phyloP scores from a whole-genome alignment of 2,113 vertebrate genomes.

The Erythrocercus mccallii region DNA sequence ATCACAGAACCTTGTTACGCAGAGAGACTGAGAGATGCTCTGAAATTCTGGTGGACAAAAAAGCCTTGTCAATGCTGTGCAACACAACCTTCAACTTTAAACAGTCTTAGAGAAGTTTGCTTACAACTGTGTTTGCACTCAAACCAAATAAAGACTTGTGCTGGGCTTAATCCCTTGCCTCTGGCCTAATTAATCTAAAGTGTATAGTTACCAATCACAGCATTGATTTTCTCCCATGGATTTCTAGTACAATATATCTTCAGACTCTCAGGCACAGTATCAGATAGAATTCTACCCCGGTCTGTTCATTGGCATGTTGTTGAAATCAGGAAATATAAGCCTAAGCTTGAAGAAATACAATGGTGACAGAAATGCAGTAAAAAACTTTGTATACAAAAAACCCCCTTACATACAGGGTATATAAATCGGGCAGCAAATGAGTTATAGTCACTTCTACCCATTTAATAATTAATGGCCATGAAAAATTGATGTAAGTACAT shows the following conservation, averaged over 20 bases:
- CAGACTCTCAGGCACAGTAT: neutral
- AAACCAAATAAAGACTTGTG: neutral
- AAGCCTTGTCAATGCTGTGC: neutral
- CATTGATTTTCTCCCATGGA: neutral
- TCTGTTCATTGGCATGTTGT: neutral
- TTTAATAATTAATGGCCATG: neutral
- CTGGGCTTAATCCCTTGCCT: constrained; percentile 25
- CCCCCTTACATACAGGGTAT: rapidly evolving
- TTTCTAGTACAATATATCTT: neutral
- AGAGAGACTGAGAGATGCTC: neutral
- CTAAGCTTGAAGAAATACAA: neutral
- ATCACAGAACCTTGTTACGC: neutral
- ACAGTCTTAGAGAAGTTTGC: neutral
- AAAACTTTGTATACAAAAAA: neutral
- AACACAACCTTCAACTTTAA: neutral
- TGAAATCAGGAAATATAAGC: neutral
- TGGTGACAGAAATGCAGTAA: neutral
- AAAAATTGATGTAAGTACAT: neutral
- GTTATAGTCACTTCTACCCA: neutral
- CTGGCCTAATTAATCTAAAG: constrained; percentile 28
- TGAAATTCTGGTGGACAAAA: neutral
- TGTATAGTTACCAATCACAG: neutral
- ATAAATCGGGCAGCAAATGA: neutral
- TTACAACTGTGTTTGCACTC: neutral
- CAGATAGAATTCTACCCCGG: neutral